Base-by-base conservation (phyloP, 1,140 invertebrate genomes). In the Dendrolimus punctatus region DNA sequence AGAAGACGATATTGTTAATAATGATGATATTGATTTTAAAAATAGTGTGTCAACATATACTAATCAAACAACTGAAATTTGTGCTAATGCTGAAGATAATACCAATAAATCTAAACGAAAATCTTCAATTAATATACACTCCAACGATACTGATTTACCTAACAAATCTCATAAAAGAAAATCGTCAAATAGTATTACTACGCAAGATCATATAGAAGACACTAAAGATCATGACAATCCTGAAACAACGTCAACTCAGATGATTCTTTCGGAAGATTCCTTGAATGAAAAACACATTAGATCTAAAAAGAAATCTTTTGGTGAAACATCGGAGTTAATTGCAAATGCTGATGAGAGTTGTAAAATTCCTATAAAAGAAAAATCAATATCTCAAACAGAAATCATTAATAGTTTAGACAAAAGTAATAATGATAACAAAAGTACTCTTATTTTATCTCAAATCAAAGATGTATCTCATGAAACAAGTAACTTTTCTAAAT, bases 401-500 rank as follows among this genome's bases (percentile, higher is more conserved):
- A 59, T 56, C 50, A 54, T 23, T 23, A 23, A 67, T 39, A 60
- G 42, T 50, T 40, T 66, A 8, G 66, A 76, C 46, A 76, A 71
- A 60, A 69, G 59, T 57, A 56, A 46, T 44, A 71, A 66, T 49
- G 72, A 74, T 58, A 80, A 72, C 53, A 85, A 84, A 64, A 81
- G 69, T 55, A 79, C 76, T 36, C 51, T 82, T 8, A 68, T 81
- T 55, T 55, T 83, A 49, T 78, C 82, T 48, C 69, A 81, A 65
- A 40, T 78, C 39, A 80, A 80, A 69, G 71, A 82, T 54, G 40
- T 58, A 6, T 74, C 76, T 9, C 37, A 50, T 49, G 71, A 73
- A 58, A 51, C 51, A 40, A 72, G 65, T 41, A 67, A 57, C 55
- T 10, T 60, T n/a, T 49, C 50, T n/a, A 68, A 73, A 51, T 72